These are phyloP conservation scores for Albula glossodonta DNA, from an alignment of 2,113 vertebrate genomes.

Conservation along the genomic window DNA sequence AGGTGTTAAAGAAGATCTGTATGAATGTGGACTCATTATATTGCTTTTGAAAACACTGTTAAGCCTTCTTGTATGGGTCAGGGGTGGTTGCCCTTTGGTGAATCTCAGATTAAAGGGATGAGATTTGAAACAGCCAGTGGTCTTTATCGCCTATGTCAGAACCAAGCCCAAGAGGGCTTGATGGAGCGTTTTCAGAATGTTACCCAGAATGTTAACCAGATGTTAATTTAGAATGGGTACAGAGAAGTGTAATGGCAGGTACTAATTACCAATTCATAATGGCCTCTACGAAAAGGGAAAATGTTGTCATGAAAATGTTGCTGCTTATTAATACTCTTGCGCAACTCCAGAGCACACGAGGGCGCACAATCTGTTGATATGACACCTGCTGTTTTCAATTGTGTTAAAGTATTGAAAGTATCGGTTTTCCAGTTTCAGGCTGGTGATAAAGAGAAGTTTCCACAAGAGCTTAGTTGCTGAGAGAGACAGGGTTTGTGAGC, in stretches of 20 bases:
- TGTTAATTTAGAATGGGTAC: neutral
- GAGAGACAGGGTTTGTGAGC: neutral
- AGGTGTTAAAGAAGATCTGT: constrained; percentile 11
- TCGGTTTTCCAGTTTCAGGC: constrained; percentile 17
- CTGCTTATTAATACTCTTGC: constrained; percentile 16
- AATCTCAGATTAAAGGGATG: constrained; percentile 3
- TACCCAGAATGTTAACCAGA: neutral
- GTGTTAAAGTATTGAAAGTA: constrained; percentile 6
- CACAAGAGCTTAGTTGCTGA: neutral
- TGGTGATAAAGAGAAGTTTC: neutral
- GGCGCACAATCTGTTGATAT: constrained; percentile 3
- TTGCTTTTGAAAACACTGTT: constrained; percentile 28
- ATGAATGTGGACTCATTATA: constrained; percentile 22
- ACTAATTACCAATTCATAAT: constrained; percentile 44
- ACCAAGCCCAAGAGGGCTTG: constrained; percentile 14
- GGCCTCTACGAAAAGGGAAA: constrained; percentile 23
- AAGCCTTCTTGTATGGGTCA: constrained; percentile 2
- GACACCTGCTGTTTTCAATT: constrained; percentile 13
- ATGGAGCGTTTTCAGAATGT: constrained; percentile 14
- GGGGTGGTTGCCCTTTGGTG: constrained; percentile 1
- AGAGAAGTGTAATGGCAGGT: constrained; percentile 34
- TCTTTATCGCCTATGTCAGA: neutral
- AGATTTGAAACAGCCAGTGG: neutral
- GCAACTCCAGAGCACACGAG: constrained; percentile 22
- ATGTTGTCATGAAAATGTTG: constrained; percentile 15